These are phyloP conservation scores for Buphagus erythrorhynchus DNA, from an alignment of 2,797 vertebrate genomes.

Conservation along the genomic window DNA sequence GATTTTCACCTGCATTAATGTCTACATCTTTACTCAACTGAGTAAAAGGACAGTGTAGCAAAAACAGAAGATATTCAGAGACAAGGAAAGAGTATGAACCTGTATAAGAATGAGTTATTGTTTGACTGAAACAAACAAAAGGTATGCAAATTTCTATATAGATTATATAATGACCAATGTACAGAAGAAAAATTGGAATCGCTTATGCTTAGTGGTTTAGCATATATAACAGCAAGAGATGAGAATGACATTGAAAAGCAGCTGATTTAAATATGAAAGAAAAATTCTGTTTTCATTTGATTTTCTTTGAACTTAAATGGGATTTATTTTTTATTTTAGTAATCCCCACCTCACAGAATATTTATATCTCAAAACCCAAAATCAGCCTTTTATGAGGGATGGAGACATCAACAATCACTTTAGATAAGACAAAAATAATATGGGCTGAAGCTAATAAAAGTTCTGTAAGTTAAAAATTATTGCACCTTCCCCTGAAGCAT, in stretches of 20 bases:
- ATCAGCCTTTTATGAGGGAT: not conserved
- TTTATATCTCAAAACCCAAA: not conserved
- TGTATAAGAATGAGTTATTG: not conserved
- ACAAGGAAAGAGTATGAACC: not conserved
- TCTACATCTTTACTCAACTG: not conserved
- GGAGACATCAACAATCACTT: not conserved
- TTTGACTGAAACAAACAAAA: not conserved
- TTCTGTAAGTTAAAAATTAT: not conserved
- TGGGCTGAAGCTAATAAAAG: not conserved
- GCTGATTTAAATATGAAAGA: not conserved
- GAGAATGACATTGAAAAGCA: not conserved
- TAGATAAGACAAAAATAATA: not conserved
- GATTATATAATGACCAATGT: not conserved
- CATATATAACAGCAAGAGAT: not conserved
- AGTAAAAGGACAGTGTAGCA: not conserved
- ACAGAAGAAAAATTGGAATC: not conserved
- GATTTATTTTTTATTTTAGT: not conserved
- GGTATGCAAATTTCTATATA: not conserved
- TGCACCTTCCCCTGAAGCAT: constrained; percentile 53
- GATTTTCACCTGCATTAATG: not conserved
- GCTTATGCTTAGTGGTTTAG: not conserved
- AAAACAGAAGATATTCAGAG: not conserved
- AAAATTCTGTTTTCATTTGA: not conserved
- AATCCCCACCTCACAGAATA: not conserved
- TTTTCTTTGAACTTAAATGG: not conserved